Evolutionary conservation across 2,113 vertebrate genomes (phyloP), one percentile per base, ranked within the genome.

Genomic region (Poecilia latipinna): DNA sequence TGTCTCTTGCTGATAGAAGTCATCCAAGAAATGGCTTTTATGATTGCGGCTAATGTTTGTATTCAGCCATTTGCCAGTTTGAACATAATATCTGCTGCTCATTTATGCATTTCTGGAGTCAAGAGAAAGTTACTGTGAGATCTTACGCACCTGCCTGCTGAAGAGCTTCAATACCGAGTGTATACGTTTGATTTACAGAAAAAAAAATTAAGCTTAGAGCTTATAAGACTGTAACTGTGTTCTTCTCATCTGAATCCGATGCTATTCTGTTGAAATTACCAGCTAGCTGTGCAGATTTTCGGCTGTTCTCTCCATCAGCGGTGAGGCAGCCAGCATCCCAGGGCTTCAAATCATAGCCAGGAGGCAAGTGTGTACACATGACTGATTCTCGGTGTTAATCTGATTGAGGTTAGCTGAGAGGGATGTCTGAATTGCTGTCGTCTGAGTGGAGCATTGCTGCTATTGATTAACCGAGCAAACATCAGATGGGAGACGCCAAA

Each of bases 401-500:
- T 89, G 88, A 90, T 92, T 85, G 86, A 79, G 60, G 61, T 29
- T 70, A 77, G 51, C 65, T 78, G 90, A 90, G 80, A 78, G 74
- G 78, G 80, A 77, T 62, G 76, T 72, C 76, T 74, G 79, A 70
- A 90, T 86, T 86, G 74, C 84, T 76, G 86, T 86, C 86, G 84
- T 87, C 86, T 63, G 70, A 86, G 77, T 77, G 73, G 80, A 88
- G 71, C 84, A 82, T 86, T 79, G 33, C 70, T 8, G 33, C 61
- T 82, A 90, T 86, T 86, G 91, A 93, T 90, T 86, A 87, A 84
- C 82, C 13, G 76, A 83, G 82, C 78, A 80, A 87, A 87, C 88
- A 85, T 91, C 85, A 90, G 88, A 85, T 82, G 83, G 86, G 86
- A 83, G 73, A 78, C 80, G 29, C 64, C 85, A 86, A 90, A 90